These are phyloP conservation scores for Mechanitis mazaeus DNA, from an alignment of 2,888 invertebrate species.

Conservation along the genomic window DNA sequence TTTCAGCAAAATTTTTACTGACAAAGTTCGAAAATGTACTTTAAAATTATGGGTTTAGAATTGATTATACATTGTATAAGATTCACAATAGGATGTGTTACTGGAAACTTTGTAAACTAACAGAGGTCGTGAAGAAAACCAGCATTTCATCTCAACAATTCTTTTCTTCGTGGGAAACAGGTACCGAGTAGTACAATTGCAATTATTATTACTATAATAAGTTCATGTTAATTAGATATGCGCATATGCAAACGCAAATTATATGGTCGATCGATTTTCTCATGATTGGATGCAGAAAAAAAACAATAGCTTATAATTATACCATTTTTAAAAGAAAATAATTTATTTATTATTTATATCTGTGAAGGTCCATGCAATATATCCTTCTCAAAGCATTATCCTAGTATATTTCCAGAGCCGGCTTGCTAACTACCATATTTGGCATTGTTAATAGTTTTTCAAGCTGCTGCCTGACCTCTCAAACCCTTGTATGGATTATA, in stretches of 20 bases:
- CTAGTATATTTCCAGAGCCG: neutral
- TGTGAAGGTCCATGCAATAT: neutral
- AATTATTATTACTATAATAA: constrained; percentile 12
- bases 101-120: constrained; percentile 36
- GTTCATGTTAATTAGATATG: constrained; percentile 8
- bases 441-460: constrained; percentile 3
- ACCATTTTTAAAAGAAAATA: too few species aligned
- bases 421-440: neutral
- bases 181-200: constrained; percentile 16
- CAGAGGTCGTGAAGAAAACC: constrained; percentile 42
- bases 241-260: neutral
- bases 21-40: constrained; percentile 14
- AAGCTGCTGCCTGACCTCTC: constrained; percentile 2
- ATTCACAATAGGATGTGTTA: constrained; percentile 31
- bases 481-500: constrained; percentile 2
- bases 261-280: constrained; percentile 15
- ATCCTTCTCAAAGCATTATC: neutral
- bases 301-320: neutral
- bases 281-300: neutral
- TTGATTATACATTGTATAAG: constrained; percentile 18
- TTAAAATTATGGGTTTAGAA: constrained; percentile 14
- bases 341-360: neutral
- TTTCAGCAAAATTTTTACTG: constrained; percentile 11
- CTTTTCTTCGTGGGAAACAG: constrained; percentile 36
- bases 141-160: constrained; percentile 29